Evolutionary conservation across 1,140 invertebrate species (phyloP), one percentile per base, ranked within the genome.

Genomic region (Drosophila ambigua): DNA sequence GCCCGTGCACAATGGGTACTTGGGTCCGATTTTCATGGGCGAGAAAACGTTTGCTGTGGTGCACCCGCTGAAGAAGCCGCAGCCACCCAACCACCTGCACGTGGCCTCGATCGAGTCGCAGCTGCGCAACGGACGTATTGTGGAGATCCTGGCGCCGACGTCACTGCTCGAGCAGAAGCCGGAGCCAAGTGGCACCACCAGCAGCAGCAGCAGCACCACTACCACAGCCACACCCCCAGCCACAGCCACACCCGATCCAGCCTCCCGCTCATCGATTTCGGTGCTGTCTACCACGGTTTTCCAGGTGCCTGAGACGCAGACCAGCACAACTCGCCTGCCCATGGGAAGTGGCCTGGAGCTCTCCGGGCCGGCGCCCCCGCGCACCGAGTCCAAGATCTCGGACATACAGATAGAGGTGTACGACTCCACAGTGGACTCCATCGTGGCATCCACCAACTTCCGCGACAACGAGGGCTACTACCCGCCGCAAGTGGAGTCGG

Each of bases 381-480:
- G 81, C 24, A 90, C 72, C 6, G 90, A 91, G 16, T 91, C 90
- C 9, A 91, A 90, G 57, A 91, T 91, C 26, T 91, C 90, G 0
- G 90, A 91, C 26, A 91, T 91, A 20, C 90, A 91, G 57, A 91
- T 91, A 7, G 90, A 91, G n/a, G 90, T 91, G 0, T 91, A 91
- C 4, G 90, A 91, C 49, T 91, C 90, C 5, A 91, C 90, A 0
- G 75, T 91, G 31, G 90, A 91, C 16, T 91, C 90, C 3, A 91
- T 91, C 5, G 79, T 91, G 44, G 82, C 90, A 2, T 90, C 90
- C 0, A 91, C 90, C 0, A 91, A 91, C 51, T 91, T 91, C 52
- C 78, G 81, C 0, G 90, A 91, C 50, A 75, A 53, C 15, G 79
- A 88, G 6, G 82, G 76, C 13, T 89, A 54, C 39, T 85, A 82